phyloP scores from a whole-genome alignment of 2,113 vertebrate species.

The Malurus melanocephalus region DNA sequence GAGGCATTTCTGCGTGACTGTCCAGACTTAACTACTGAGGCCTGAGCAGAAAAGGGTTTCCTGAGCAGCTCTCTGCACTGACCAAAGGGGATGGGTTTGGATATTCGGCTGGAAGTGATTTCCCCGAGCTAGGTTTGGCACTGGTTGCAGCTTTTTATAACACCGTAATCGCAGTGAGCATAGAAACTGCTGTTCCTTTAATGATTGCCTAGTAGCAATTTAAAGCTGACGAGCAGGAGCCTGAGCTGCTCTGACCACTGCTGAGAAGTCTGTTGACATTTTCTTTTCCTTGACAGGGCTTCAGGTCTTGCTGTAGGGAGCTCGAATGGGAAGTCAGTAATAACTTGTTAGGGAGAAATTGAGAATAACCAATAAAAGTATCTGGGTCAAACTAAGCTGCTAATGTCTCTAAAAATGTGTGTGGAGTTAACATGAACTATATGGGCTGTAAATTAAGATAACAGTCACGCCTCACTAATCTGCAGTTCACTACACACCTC shows the following conservation, averaged over 20 bases:
- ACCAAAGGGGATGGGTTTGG: not conserved
- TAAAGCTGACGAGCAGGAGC: not conserved
- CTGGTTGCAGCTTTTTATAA: not conserved
- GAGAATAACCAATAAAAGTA: slow-evolving; percentile 8
- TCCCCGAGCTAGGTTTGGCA: not conserved
- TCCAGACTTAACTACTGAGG: not conserved
- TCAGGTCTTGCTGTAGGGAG: slow-evolving; percentile 50
- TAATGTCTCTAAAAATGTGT: slow-evolving; percentile 45
- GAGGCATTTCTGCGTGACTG: not conserved
- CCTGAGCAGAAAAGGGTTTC: not conserved
- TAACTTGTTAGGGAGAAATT: slow-evolving; percentile 54
- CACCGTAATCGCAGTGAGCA: not conserved
- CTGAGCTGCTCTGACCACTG: not conserved
- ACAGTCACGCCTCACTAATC: slow-evolving; percentile 21
- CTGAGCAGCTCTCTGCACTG: not conserved
- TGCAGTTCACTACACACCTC: not conserved
- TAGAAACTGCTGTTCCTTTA: slow-evolving; percentile 18
- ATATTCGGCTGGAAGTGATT: not conserved
- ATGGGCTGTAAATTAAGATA: slow-evolving; percentile 47
- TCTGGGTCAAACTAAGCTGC: slow-evolving; percentile 25
- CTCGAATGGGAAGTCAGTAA: slow-evolving; percentile 42
- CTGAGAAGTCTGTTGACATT: slow-evolving; percentile 39
- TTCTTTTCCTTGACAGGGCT: slow-evolving; percentile 47
- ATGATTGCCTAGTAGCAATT: not conserved
- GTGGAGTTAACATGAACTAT: slow-evolving; percentile 15